Evolutionary conservation across 2,888 invertebrate species (phyloP).

Genomic region (Cataglyphis livida): DNA sequence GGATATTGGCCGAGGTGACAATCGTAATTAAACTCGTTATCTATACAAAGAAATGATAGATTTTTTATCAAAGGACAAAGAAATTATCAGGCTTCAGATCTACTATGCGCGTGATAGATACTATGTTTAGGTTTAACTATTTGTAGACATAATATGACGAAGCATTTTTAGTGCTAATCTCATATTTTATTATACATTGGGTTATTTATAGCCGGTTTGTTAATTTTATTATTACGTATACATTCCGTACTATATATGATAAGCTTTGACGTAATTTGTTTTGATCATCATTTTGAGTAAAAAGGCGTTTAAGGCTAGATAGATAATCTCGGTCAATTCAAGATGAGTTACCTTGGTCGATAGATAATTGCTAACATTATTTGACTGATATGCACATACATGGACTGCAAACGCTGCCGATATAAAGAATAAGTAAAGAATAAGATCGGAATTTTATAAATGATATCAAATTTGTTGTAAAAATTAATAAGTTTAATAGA

Average conservation of each 20-base stretch:
- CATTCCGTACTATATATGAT: not conserved
- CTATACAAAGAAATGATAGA: not conserved
- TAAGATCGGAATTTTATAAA: slow-evolving; percentile 8
- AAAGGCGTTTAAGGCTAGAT: not conserved
- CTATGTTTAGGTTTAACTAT: slow-evolving; percentile 22
- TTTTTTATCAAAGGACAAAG: slow-evolving; percentile 12
- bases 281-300: not conserved
- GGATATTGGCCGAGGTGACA: slow-evolving; percentile 47
- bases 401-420: slow-evolving; percentile 31
- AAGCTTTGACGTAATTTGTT: not conserved
- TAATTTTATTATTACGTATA: not conserved
- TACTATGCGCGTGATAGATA: not conserved
- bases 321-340: slow-evolving; percentile 18
- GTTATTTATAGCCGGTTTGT: not conserved
- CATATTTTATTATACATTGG: slow-evolving; percentile 1
- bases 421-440: slow-evolving; percentile 11
- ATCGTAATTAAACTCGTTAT: slow-evolving; percentile 54
- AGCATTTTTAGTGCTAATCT: slow-evolving; percentile 44
- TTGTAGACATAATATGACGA: slow-evolving; percentile 40
- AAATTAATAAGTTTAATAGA: slow-evolving; percentile 24
- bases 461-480: slow-evolving; percentile 5
- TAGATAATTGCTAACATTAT: slow-evolving; percentile 30
- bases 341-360: slow-evolving; percentile 15
- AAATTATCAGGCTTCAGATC: slow-evolving; percentile 6
- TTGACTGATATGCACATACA: slow-evolving; percentile 26